Evolutionary conservation across 2,888 invertebrate species (phyloP).

Genomic region (Rutpela maculata): DNA sequence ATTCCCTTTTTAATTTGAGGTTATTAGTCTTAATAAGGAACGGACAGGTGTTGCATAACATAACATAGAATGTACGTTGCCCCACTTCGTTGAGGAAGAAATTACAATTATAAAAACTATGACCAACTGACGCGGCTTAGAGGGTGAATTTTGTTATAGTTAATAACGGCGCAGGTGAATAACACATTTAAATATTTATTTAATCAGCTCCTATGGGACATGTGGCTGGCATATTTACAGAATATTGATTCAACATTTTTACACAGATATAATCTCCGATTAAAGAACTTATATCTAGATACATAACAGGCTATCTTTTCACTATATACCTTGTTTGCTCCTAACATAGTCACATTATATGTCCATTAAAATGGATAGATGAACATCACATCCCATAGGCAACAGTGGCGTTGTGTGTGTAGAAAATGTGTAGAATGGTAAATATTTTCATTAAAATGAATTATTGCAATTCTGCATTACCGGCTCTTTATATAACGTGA

Average conservation of each 20-base stretch:
- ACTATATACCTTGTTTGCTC: too few species aligned
- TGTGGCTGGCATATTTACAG: conserved; percentile 23
- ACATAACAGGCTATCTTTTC: too few species aligned
- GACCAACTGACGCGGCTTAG: conserved; percentile 56
- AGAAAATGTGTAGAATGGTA: too few species aligned
- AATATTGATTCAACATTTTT: not conserved
- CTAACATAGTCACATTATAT: too few species aligned
- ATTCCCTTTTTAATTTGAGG: conserved; percentile 29
- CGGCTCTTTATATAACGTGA: too few species aligned
- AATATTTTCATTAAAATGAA: too few species aligned
- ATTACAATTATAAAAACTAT: conserved; percentile 52
- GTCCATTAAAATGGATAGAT: too few species aligned
- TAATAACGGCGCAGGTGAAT: conserved; percentile 55
- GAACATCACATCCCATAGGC: too few species aligned
- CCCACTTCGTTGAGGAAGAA: conserved; percentile 39
- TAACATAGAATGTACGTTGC: conserved; percentile 25
- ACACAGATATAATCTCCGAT: too few species aligned
- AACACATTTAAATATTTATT: conserved; percentile 44
- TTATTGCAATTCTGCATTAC: too few species aligned
- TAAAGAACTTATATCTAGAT: too few species aligned
- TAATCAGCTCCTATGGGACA: conserved; percentile 17
- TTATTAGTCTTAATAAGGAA: conserved; percentile 44
- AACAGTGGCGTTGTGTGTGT: too few species aligned
- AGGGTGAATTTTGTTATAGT: conserved; percentile 58
- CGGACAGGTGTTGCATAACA: conserved; percentile 42